Percentiles rank a stretch among this genome's conserved stretches.
Evolutionary conservation across 2,797 vertebrate species (phyloP).

Genomic region (Octomys mimax): DNA sequence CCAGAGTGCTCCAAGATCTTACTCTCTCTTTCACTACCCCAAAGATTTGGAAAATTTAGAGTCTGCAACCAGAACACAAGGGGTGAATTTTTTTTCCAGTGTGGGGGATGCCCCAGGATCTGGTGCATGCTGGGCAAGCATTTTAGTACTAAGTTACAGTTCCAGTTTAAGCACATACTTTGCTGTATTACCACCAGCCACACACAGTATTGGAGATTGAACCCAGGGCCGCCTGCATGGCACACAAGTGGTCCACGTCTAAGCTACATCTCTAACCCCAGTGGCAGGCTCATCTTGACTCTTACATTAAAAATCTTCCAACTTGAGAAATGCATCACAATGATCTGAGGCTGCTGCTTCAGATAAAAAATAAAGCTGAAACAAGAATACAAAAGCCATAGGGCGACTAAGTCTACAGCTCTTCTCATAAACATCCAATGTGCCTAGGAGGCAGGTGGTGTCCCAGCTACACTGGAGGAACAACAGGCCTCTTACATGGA

Average conservation of each 20-base stretch:
- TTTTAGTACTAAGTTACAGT: not conserved
- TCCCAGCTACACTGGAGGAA: not conserved
- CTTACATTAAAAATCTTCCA: not conserved
- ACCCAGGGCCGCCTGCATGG: not conserved
- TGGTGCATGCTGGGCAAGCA: not conserved
- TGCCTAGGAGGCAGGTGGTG: not conserved
- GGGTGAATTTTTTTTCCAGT: not conserved
- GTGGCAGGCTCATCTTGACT: not conserved
- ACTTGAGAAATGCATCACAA: not conserved
- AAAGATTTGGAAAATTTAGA: not conserved
- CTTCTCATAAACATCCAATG: conserved; percentile 26
- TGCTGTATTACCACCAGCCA: not conserved
- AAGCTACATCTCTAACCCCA: not conserved
- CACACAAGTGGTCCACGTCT: not conserved
- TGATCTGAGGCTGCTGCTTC: not conserved
- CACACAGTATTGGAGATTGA: not conserved
- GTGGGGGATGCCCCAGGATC: not conserved
- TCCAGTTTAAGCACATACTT: not conserved
- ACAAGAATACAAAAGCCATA: conserved; percentile 5
- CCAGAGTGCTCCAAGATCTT: not conserved
- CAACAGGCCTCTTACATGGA: not conserved
- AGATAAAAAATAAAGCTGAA: conserved; percentile 48
- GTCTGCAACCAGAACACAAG: not conserved
- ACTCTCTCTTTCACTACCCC: not conserved
- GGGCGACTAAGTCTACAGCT: not conserved